These are phyloP conservation scores for Gastrophysa polygoni DNA, from an alignment of 2,888 invertebrate species.

Conservation along the genomic window DNA sequence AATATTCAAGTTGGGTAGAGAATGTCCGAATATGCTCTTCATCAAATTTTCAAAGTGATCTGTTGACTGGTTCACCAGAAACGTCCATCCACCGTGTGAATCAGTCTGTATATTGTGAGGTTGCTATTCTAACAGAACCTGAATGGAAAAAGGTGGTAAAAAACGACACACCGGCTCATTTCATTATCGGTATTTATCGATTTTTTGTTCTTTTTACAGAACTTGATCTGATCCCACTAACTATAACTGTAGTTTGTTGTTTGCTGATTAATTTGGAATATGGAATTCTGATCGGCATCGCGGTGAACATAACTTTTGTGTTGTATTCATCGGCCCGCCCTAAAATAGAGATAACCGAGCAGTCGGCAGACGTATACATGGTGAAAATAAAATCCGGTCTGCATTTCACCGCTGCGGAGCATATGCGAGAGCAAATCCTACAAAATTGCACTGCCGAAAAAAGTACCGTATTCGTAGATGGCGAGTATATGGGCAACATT, in stretches of 20 bases:
- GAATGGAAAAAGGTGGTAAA: no score
- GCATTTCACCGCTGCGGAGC: conserved; percentile 82
- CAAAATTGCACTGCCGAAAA: conserved; percentile 44
- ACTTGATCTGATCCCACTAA: conserved; percentile 64
- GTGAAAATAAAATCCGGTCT: conserved; percentile 74
- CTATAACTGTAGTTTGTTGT: conserved; percentile 64
- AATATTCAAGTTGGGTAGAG: no score
- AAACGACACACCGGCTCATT: no score
- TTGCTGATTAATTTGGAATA: conserved; percentile 67
- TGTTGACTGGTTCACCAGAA: no score
- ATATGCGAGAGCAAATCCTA: conserved; percentile 63
- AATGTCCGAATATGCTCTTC: no score
- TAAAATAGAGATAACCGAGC: conserved; percentile 47
- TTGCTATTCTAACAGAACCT: no score
- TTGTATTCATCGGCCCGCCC: conserved; percentile 64
- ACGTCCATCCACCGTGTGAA: no score
- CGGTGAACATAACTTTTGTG: conserved; percentile 60
- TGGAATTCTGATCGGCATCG: conserved; percentile 68
- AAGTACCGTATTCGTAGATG: conserved; percentile 57
- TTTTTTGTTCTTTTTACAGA: conserved; percentile 55
- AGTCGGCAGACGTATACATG: conserved; percentile 60
- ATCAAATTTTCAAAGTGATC: no score
- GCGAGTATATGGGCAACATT: conserved; percentile 63
- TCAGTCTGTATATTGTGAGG: no score
- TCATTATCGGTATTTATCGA: no score